A percentile compares a stretch with the other conserved stretches of the same genome.
phyloP scores from a whole-genome alignment of 2,797 vertebrate species.

The Cyprinodon diabolis region DNA sequence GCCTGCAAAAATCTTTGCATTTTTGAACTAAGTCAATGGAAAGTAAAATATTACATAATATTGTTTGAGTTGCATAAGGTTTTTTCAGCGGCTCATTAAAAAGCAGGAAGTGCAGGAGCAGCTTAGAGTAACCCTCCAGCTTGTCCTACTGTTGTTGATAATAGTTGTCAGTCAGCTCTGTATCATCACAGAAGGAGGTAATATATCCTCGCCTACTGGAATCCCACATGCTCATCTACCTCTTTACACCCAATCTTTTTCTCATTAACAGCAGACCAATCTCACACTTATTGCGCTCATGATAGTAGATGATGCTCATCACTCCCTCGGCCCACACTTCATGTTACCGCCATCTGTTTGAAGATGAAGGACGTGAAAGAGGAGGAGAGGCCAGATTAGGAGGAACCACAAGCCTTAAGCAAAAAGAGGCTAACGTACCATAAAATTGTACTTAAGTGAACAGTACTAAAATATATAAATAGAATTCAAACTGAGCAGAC shows the following conservation, averaged over 20 bases:
- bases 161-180: background rate
- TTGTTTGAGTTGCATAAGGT: background rate
- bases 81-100: background rate
- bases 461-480: background rate
- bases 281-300: background rate
- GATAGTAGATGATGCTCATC: background rate
- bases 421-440: background rate
- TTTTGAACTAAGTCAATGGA: background rate
- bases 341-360: background rate
- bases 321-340: background rate
- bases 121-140: background rate
- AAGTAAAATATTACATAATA: background rate
- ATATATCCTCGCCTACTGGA: constrained; percentile 3
- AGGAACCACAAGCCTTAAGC: background rate
- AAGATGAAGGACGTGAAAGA: constrained; percentile 1
- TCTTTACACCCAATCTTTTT: background rate
- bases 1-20: background rate
- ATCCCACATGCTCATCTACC: constrained; percentile 3
- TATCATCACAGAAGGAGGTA: background rate
- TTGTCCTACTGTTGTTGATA: background rate
- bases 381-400: background rate
- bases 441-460: background rate
- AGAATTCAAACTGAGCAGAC: constrained; percentile 29
- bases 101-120: background rate
- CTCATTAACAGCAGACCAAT: constrained; percentile 4